Base-by-base conservation (phyloP, 1,140 invertebrate genomes). In the Caerostris extrusa region DNA sequence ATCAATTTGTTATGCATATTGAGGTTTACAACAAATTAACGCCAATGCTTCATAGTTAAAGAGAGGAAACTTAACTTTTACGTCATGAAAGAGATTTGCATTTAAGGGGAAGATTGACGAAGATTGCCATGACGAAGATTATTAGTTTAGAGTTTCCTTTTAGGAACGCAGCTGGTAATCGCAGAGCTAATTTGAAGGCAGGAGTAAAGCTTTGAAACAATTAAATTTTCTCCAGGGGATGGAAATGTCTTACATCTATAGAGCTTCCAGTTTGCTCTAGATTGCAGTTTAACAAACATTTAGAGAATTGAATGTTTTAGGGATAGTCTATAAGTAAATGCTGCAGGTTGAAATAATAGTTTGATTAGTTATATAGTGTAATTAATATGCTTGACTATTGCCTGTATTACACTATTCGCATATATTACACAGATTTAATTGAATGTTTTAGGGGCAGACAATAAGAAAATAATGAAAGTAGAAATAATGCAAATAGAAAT, bases 91-190 rank as follows among this genome's bases (percentile, higher is more conserved):
- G 53, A 4, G 14, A 17, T 34, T 3, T 34, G 69, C 19, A 50
- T 53, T 77, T 77, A 34, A 34, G 34, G 34, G 34, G 34, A 34
- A 77, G 50, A 3, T 5, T n/a, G n/a, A n/a, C n/a, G n/a, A n/a
- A n/a, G n/a, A n/a, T n/a, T n/a, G n/a, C n/a, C n/a, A n/a, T 53
- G 3, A 5, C 7, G 82, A 57, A 12, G 14, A 83, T 83, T 83
- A 83, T 83, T 83, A 83, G 82, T 56, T 57, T 83, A 83, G 14
- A 83, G 7, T 7, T 56, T 14, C 82, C 55, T 83, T 34, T 83
- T 83, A 83, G 55, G 57, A 83, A 17, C 53, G 57, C 82, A 83
- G 82, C 82, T 56, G 55, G 53, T 7, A 83, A 55, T 56, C n/a
- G 17, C 17, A 3, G 6, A n/a, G 55, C 55, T n/a, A 83, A 5